Percentiles rank a stretch among this genome's conserved stretches.
Conservation (phyloP, 2,888 invertebrate species). For the Silvanus unidentatus region DNA sequence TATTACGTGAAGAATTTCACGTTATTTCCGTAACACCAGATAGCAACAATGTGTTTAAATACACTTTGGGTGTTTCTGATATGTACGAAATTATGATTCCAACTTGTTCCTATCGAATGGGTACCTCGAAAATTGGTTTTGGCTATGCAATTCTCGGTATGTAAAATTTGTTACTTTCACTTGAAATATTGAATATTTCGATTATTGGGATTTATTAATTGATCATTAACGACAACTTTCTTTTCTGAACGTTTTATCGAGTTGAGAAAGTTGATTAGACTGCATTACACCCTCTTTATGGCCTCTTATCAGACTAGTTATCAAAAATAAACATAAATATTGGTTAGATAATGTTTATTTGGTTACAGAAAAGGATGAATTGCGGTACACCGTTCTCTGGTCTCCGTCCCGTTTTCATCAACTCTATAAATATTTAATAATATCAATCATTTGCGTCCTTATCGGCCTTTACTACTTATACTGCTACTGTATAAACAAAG, state of each 20-base stretch:
- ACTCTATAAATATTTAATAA: conserved; percentile 50
- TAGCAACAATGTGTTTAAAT: conserved; percentile 44
- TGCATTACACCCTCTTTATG: too few relatives aligned
- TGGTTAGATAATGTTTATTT: conserved; percentile 28
- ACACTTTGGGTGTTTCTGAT: conserved; percentile 45
- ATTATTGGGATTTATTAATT: conserved; percentile 3
- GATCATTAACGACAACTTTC: too few relatives aligned
- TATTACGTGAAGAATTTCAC: conserved; percentile 34
- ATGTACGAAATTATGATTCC: conserved; percentile 80
- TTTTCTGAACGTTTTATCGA: too few relatives aligned
- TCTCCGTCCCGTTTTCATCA: conserved; percentile 65
- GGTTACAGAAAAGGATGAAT: conserved; percentile 53
- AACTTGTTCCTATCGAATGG: conserved; percentile 96
- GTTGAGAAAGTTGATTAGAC: too few relatives aligned
- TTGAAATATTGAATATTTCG: background rate
- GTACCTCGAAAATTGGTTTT: conserved; percentile 77
- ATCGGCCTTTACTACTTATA: conserved; percentile 9
- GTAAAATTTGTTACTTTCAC: conserved; percentile 12
- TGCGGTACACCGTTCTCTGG: conserved; percentile 74
- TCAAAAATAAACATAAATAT: too few relatives aligned
- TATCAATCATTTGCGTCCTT: conserved; percentile 30
- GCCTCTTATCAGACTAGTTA: too few relatives aligned
- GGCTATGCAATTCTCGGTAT: conserved; percentile 76
- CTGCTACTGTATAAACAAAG: background rate
- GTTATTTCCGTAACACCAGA: conserved; percentile 35